phyloP scores from a whole-genome alignment of 2,888 invertebrate species.

The Torymus aiolomorphi region DNA sequence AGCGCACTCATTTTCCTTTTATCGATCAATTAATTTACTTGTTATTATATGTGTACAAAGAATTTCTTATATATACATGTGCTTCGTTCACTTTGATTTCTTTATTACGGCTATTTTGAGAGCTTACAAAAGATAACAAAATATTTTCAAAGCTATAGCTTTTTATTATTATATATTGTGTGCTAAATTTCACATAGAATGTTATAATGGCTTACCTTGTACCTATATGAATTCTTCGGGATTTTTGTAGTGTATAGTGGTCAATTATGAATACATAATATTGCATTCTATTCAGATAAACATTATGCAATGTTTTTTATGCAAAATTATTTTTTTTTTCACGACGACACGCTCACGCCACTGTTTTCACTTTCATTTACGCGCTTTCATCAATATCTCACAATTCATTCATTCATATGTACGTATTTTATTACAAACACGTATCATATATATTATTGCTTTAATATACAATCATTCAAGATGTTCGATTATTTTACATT shows the following conservation, averaged over 20 bases:
- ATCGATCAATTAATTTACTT: slow-evolving; percentile 36
- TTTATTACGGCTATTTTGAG: slow-evolving; percentile 10
- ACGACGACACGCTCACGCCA: slow-evolving; percentile 15
- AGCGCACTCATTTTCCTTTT: slow-evolving; percentile 67
- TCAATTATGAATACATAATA: slow-evolving; percentile 36
- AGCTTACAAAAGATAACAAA: slow-evolving; percentile 23
- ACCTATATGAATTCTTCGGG: not conserved
- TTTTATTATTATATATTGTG: not conserved
- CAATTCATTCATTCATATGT: slow-evolving; percentile 30
- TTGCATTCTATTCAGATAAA: slow-evolving; percentile 38
- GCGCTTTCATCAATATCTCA: slow-evolving; percentile 31
- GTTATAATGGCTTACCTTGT: slow-evolving; percentile 25
- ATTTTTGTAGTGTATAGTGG: slow-evolving; percentile 15
- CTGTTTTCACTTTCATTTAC: slow-evolving; percentile 33
- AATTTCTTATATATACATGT: slow-evolving; percentile 44
- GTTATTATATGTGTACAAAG: slow-evolving; percentile 26
- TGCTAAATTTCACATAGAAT: slow-evolving; percentile 7
- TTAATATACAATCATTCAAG: slow-evolving; percentile 52
- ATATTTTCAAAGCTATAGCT: not conserved
- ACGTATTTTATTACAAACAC: slow-evolving; percentile 22
- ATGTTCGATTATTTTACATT: slow-evolving; percentile 65
- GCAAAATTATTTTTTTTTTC: slow-evolving; percentile 10
- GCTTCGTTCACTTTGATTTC: slow-evolving; percentile 8
- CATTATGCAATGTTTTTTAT: slow-evolving; percentile 37
- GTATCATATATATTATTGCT: slow-evolving; percentile 27